Base-by-base conservation (phyloP, 2,797 vertebrate genomes). In the Lithobates sylvaticus region DNA sequence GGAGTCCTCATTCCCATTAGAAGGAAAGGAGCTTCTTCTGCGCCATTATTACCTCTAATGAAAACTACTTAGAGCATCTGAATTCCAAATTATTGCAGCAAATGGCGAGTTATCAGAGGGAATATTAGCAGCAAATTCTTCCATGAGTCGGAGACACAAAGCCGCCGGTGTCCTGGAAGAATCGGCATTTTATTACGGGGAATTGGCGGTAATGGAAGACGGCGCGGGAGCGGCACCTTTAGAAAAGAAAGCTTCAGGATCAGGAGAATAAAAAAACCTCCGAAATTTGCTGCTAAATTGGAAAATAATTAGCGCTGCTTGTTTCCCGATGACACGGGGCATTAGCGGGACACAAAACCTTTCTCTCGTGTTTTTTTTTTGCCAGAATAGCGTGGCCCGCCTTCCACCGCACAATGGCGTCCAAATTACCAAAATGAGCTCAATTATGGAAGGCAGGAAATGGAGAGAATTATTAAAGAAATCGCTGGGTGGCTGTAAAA, bases 401-500 rank as follows among this genome's bases (percentile, higher is more conserved):
- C 81, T 79, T 26, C 76, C 5, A 61, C 69, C 76, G 29, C 61
- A 76, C 34, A 42, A 50, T 26, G 36, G 71, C 26, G 32, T 69
- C 58, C 86, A 79, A 87, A 87, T 87, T 79, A 87, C 81, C 64
- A 70, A 87, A 87, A 87, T 87, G 58, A 87, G 86, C 81, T 79
- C 81, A 84, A 87, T 87, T 87, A 87, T 36, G n/a, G 10, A 67
- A 54, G 58, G 71, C 39, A 75, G 75, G 86, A 84, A 87, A 79
- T 79, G 61, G 81, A 84, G 86, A 79, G 36, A 87, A 87, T 87
- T 83, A 87, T 87, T 84, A 79, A 79, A 79, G 86, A 84, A 83
- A 87, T 79, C 61, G 74, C 69, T n/a, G 44, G 44, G 29, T 61
- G 61, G 58, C 67, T 67, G 39, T 18, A 74, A 75, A 65, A 81